These are phyloP conservation scores for Azemiops feae DNA, from an alignment of 2,113 vertebrate species.

Conservation along the genomic window DNA sequence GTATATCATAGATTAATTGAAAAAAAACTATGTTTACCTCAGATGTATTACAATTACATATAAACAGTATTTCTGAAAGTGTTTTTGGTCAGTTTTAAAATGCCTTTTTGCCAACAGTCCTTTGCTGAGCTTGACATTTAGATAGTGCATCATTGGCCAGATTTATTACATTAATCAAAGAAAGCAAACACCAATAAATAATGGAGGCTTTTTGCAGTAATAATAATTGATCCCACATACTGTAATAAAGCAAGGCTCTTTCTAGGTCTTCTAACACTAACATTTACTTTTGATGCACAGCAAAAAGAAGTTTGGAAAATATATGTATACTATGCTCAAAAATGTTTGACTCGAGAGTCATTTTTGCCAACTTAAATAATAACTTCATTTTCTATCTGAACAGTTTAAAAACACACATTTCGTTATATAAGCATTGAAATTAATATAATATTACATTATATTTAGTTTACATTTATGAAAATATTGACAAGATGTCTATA, in stretches of 20 bases:
- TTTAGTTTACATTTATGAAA: background rate
- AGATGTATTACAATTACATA: background rate
- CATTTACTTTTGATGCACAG: background rate
- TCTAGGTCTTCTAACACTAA: background rate
- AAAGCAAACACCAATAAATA: background rate
- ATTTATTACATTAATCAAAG: conserved; percentile 26
- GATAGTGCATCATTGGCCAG: background rate
- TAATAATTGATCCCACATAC: background rate
- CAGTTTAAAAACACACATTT: background rate
- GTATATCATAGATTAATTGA: background rate
- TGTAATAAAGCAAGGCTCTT: background rate
- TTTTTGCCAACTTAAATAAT: background rate
- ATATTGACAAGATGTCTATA: background rate
- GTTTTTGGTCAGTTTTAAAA: conserved; percentile 6
- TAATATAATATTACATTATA: background rate
- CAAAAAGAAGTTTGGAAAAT: background rate
- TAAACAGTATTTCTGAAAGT: background rate
- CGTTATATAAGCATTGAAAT: background rate
- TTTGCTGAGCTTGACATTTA: conserved; percentile 9
- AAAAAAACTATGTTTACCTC: background rate
- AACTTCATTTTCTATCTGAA: background rate
- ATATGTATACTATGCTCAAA: background rate
- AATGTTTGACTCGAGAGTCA: background rate
- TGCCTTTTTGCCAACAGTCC: background rate
- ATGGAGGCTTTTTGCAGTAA: conserved; percentile 7